phyloP scores from a whole-genome alignment of 2,113 vertebrate genomes.

The Poeciliopsis occidentalis region DNA sequence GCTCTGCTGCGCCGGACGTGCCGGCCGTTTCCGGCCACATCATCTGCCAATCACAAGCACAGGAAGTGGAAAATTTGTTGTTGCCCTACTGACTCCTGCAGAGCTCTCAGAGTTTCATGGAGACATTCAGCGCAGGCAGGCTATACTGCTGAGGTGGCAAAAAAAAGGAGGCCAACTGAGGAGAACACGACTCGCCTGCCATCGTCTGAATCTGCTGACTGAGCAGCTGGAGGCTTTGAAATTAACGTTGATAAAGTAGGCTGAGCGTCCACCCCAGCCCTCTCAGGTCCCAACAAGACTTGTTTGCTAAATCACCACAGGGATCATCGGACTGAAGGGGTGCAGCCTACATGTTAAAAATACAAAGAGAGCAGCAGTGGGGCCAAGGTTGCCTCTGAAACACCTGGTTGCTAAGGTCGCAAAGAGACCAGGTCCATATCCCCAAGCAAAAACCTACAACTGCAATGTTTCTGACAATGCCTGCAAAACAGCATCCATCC shows the following conservation, averaged over 20 bases:
- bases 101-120: neutral
- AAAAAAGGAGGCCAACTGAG: slow-evolving; percentile 61
- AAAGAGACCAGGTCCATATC: slow-evolving; percentile 17
- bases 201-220: slow-evolving; percentile 58
- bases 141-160: slow-evolving; percentile 60
- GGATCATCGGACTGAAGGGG: slow-evolving; percentile 63
- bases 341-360: slow-evolving; percentile 75
- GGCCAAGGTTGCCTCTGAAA: slow-evolving; percentile 5
- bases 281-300: slow-evolving; percentile 4
- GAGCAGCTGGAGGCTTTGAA: slow-evolving; percentile 61
- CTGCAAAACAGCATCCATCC: neutral
- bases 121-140: slow-evolving; percentile 27
- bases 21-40: neutral
- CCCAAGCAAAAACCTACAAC: neutral
- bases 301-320: slow-evolving; percentile 69
- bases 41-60: slow-evolving; percentile 54
- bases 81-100: slow-evolving; percentile 2
- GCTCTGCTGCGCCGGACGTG: slow-evolving; percentile 20
- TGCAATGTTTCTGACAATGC: no score
- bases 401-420: slow-evolving; percentile 41
- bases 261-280: slow-evolving; percentile 20
- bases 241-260: slow-evolving; percentile 77
- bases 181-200: slow-evolving; percentile 32
- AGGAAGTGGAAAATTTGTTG: slow-evolving; percentile 45
- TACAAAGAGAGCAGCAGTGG: slow-evolving; percentile 23